These are phyloP conservation scores for Oryzias curvinotus DNA, from an alignment of 2,113 vertebrate genomes.

Conservation along the genomic window DNA sequence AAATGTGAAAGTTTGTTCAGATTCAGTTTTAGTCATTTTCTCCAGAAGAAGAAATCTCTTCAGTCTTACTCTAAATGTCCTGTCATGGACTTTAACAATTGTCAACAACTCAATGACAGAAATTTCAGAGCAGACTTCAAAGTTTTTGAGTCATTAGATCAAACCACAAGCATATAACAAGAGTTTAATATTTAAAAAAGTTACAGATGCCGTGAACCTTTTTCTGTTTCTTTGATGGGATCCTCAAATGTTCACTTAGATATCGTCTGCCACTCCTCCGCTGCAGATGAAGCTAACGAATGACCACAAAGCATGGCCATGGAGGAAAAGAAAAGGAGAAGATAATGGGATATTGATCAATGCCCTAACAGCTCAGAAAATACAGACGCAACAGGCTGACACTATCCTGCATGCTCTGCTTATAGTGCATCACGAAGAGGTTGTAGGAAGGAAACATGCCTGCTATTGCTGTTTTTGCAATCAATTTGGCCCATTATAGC, in stretches of 20 bases:
- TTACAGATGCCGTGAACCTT: no score
- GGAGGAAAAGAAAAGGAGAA: slow-evolving; percentile 24
- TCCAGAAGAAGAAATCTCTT: no score
- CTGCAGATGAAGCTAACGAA: background rate
- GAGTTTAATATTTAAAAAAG: no score
- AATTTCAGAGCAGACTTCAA: no score
- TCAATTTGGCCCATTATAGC: background rate
- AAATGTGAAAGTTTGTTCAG: no score
- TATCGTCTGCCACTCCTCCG: background rate
- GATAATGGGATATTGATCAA: slow-evolving; percentile 50
- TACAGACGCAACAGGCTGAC: slow-evolving; percentile 14
- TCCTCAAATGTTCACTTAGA: background rate
- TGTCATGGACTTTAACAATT: no score
- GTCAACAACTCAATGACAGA: no score
- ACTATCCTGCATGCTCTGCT: slow-evolving; percentile 56
- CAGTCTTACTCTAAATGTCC: no score
- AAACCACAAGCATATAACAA: no score
- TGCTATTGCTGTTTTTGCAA: background rate
- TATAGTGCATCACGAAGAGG: slow-evolving; percentile 76
- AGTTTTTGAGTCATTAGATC: no score
- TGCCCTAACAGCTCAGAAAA: slow-evolving; percentile 13
- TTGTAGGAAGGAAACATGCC: background rate
- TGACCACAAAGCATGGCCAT: slow-evolving; percentile 15
- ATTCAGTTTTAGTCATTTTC: no score
- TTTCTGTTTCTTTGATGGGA: no score